These are phyloP conservation scores for Argyresthia goedartella DNA, from an alignment of 2,888 invertebrate species.

Conservation along the genomic window DNA sequence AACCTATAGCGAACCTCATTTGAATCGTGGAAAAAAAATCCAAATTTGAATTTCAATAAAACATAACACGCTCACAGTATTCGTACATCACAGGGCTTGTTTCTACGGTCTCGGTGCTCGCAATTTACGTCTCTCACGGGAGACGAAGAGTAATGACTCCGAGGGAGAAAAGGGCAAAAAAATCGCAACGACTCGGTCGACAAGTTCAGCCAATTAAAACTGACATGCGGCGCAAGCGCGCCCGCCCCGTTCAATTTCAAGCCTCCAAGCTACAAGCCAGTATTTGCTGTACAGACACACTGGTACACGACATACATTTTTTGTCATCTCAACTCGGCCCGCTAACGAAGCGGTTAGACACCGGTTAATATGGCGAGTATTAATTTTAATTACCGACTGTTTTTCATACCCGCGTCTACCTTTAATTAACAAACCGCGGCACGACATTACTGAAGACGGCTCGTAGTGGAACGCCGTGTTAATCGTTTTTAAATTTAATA, in stretches of 20 bases:
- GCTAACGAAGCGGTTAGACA: conserved; percentile 21
- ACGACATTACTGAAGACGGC: not conserved
- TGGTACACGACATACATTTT: conserved; percentile 9
- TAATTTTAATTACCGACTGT: conserved; percentile 11
- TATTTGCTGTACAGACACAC: conserved; percentile 13
- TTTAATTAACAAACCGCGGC: not conserved
- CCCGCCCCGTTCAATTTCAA: conserved; percentile 50
- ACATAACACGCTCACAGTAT: conserved; percentile 32
- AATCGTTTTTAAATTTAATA: not conserved
- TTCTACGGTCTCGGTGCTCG: conserved; percentile 49
- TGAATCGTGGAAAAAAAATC: conserved; percentile 28
- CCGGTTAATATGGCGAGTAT: conserved; percentile 8
- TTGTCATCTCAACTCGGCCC: conserved; percentile 11
- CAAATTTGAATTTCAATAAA: conserved; percentile 59
- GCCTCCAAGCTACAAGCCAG: conserved; percentile 30
- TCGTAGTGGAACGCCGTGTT: not conserved
- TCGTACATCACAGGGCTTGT: conserved; percentile 63
- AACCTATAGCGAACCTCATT: not conserved
- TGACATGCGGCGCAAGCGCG: conserved; percentile 61
- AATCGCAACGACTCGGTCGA: conserved; percentile 48
- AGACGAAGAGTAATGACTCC: conserved; percentile 67
- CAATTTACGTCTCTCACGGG: conserved; percentile 65
- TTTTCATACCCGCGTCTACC: conserved; percentile 3
- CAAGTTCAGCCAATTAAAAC: conserved; percentile 71
- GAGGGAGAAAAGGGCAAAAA: conserved; percentile 55